phyloP scores from a whole-genome alignment of 2,888 invertebrate genomes.

The Epistrophe grossulariae region DNA sequence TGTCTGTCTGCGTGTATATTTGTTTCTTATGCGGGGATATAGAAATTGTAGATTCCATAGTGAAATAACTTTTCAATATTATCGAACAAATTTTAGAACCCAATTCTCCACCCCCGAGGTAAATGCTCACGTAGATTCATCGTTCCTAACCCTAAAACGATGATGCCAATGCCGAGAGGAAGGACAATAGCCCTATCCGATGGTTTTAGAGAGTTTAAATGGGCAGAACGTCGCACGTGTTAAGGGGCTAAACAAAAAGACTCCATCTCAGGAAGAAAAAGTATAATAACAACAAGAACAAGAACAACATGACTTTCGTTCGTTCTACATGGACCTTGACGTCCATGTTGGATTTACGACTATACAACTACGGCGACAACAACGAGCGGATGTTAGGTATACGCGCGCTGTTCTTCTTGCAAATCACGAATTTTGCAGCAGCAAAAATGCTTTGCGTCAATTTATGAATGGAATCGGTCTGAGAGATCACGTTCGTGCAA shows the following conservation, averaged over 20 bases:
- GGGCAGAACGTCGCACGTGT: slow-evolving; percentile 70
- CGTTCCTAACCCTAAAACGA: slow-evolving; percentile 20
- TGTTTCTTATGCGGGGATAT: slow-evolving; percentile 6
- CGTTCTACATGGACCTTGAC: slow-evolving; percentile 75
- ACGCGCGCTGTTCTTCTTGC: slow-evolving; percentile 74
- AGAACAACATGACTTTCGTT: slow-evolving; percentile 52
- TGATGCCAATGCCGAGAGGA: slow-evolving; percentile 27
- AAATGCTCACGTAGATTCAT: slow-evolving; percentile 57
- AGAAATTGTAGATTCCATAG: slow-evolving; percentile 50
- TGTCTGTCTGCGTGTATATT: slow-evolving; percentile 10
- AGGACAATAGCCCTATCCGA: slow-evolving; percentile 70
- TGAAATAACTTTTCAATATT: slow-evolving; percentile 69
- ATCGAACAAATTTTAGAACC: slow-evolving; percentile 58
- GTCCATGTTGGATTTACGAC: slow-evolving; percentile 64
- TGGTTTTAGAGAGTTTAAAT: slow-evolving; percentile 70
- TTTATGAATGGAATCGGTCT: slow-evolving; percentile 77
- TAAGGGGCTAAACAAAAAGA: slow-evolving; percentile 69
- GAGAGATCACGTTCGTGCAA: slow-evolving; percentile 78
- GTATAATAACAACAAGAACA: slow-evolving; percentile 41
- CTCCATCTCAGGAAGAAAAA: slow-evolving; percentile 43
- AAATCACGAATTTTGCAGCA: slow-evolving; percentile 75
- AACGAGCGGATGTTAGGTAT: slow-evolving; percentile 60
- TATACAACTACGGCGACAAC: slow-evolving; percentile 24
- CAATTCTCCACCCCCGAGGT: slow-evolving; percentile 39
- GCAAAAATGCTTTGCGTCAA: slow-evolving; percentile 70